A percentile compares a stretch with the other conserved stretches of the same genome.
phyloP scores from a whole-genome alignment of 1,140 invertebrate species.

The Polyergus mexicanus region DNA sequence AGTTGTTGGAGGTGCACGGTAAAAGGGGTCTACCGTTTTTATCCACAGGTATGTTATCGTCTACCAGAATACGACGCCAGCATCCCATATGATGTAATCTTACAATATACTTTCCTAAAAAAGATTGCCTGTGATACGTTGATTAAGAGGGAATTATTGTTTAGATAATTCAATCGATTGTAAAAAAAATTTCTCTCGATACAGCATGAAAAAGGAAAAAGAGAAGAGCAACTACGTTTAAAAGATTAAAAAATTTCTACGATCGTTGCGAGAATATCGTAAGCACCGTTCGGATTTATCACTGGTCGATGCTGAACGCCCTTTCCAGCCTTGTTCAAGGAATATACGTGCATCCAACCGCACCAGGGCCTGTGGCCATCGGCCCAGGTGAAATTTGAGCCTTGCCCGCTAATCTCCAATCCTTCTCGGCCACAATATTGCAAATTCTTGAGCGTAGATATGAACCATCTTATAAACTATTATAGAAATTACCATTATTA shows the following conservation, averaged over 20 bases:
- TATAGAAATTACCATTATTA: constrained; percentile 48
- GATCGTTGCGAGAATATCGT: neutral
- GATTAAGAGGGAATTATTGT: neutral
- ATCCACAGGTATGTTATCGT: constrained; percentile 76
- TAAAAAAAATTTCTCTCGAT: too few species aligned
- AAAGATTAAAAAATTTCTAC: neutral
- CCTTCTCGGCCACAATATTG: constrained; percentile 74
- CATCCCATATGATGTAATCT: constrained; percentile 75
- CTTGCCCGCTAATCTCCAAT: constrained; percentile 71
- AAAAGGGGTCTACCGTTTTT: constrained; percentile 67
- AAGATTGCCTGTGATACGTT: neutral
- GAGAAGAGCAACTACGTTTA: neutral
- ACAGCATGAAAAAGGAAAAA: too few species aligned
- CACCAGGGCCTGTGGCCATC: constrained; percentile 68
- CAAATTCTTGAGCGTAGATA: constrained; percentile 73
- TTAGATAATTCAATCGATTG: too few species aligned
- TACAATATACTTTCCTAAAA: constrained; percentile 76
- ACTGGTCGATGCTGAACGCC: constrained; percentile 59
- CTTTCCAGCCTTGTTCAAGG: constrained; percentile 76
- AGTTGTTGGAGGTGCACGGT: constrained; percentile 69
- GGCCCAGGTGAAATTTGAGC: constrained; percentile 72
- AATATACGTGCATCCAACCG: constrained; percentile 79
- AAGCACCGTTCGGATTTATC: constrained; percentile 72
- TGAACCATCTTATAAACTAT: constrained; percentile 76
- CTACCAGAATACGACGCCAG: constrained; percentile 75